Conservation (phyloP, 1,140 invertebrate species). For the Plectus sambesii region DNA sequence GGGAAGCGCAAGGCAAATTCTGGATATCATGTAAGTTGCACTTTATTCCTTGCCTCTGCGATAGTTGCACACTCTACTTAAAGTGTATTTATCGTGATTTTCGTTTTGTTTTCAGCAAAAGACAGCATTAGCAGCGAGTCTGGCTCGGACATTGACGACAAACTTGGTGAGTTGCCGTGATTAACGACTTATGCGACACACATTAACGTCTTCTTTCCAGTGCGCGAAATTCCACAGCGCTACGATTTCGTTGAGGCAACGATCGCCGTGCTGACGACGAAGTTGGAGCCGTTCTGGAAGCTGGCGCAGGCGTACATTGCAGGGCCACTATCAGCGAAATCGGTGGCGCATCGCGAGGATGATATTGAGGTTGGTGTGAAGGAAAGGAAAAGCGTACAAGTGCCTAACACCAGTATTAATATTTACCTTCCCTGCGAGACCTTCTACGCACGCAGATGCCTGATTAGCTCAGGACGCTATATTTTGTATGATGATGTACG, state of each 20-base stretch:
- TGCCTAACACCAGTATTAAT: too few species aligned
- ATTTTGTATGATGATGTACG: too few species aligned
- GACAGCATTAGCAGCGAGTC: too few species aligned
- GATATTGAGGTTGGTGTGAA: not conserved
- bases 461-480: not conserved
- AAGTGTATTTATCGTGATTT: too few species aligned
- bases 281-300: constrained; percentile 43
- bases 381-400: not conserved
- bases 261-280: constrained; percentile 31
- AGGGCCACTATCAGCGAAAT: not conserved
- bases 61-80: too few species aligned
- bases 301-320: constrained; percentile 34
- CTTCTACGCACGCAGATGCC: too few species aligned
- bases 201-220: constrained; percentile 19
- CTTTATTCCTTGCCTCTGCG: too few species aligned
- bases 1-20: constrained; percentile 39
- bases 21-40: too few species aligned
- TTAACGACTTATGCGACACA: constrained; percentile 2
- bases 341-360: not conserved
- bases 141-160: too few species aligned
- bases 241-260: constrained; percentile 35
- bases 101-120: too few species aligned
- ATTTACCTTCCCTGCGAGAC: too few species aligned
- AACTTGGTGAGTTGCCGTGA: constrained; percentile 8
- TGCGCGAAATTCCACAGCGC: constrained; percentile 22